Evolutionary conservation across 2,888 invertebrate genomes (phyloP).

Genomic region (Andrena trimmerana): DNA sequence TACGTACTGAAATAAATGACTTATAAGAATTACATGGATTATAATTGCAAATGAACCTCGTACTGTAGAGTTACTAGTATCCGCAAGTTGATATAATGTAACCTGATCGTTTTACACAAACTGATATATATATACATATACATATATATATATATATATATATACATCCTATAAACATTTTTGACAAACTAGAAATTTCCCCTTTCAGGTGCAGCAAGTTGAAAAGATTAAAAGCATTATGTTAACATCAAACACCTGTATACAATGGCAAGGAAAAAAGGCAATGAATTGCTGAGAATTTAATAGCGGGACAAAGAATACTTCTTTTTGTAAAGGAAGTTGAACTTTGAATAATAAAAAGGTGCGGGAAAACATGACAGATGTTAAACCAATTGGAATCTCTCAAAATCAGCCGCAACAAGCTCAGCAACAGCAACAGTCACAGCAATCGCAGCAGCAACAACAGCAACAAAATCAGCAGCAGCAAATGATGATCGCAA

Average conservation of each 20-base stretch:
- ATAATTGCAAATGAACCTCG: not conserved
- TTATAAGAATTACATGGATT: not conserved
- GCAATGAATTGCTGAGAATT: slow-evolving; percentile 30
- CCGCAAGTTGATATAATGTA: not conserved
- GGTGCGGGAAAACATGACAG: slow-evolving; percentile 76
- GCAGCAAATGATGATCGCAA: slow-evolving; percentile 73
- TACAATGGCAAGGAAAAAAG: slow-evolving; percentile 69
- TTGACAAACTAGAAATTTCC: slow-evolving; percentile 7
- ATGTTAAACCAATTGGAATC: slow-evolving; percentile 80
- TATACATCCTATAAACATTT: not conserved
- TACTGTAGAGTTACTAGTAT: not conserved
- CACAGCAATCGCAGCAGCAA: slow-evolving; percentile 66
- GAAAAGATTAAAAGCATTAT: slow-evolving; percentile 49
- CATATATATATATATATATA: not conserved
- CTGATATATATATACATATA: not conserved
- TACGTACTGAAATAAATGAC: slow-evolving; percentile 1
- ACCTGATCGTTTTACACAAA: not conserved
- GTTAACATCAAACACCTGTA: slow-evolving; percentile 35
- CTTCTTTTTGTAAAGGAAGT: slow-evolving; percentile 59
- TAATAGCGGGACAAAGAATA: slow-evolving; percentile 30
- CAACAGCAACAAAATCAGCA: slow-evolving; percentile 77
- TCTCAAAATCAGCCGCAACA: slow-evolving; percentile 79
- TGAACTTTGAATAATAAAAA: slow-evolving; percentile 41
- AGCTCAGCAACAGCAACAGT: slow-evolving; percentile 79
- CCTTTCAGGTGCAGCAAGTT: slow-evolving; percentile 48